phyloP scores from a whole-genome alignment of 2,888 invertebrate species.

The Lycaena phlaeas region DNA sequence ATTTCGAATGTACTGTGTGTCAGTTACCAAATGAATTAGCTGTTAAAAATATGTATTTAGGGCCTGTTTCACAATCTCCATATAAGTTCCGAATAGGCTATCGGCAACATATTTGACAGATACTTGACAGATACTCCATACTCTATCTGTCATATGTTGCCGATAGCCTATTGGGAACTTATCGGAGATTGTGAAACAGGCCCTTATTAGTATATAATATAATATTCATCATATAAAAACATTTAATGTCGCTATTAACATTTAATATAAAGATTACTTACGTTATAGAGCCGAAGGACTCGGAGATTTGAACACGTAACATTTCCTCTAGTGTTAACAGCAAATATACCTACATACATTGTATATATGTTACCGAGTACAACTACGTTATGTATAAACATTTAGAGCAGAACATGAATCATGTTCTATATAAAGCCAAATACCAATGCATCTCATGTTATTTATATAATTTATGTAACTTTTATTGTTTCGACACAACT shows the following conservation, averaged over 20 bases:
- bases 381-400: conserved; percentile 45
- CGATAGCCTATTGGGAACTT: no score
- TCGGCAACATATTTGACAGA: no score
- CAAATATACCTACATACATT: conserved; percentile 41
- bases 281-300: conserved; percentile 31
- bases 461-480: conserved; percentile 50
- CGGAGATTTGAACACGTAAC: conserved; percentile 58
- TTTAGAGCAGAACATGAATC: conserved; percentile 65
- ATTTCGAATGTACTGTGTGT: neutral
- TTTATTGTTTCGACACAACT: conserved; percentile 22
- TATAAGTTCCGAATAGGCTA: no score
- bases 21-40: neutral
- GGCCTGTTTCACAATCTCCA: no score
- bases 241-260: conserved; percentile 37
- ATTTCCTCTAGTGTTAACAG: conserved; percentile 39
- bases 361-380: conserved; percentile 33
- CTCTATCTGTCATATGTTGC: no score
- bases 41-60: conserved; percentile 11
- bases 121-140: no score
- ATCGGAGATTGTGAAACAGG: no score
- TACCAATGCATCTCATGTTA: conserved; percentile 73
- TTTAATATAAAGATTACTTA: conserved; percentile 24
- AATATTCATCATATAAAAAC: conserved; percentile 37
- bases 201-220: no score
- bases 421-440: conserved; percentile 72